Evolutionary conservation across 2,888 invertebrate genomes (phyloP), one percentile per base, ranked within the genome.

Genomic region (Ectobius pallidus): DNA sequence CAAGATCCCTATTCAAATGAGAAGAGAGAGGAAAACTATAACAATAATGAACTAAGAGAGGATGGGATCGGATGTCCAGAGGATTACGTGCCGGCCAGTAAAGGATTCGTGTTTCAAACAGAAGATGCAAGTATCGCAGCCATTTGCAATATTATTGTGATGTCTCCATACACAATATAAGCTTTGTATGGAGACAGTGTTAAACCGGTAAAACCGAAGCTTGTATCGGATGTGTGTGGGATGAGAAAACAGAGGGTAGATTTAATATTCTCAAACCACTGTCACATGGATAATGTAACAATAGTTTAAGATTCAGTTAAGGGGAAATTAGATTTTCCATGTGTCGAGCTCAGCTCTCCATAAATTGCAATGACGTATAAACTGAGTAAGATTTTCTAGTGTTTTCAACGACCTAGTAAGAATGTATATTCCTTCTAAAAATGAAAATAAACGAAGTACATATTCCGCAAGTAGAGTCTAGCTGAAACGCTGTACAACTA

Each of bases 11-110:
- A 52, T 52, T 52, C 52, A 52, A 52, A 52, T 52, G 25, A 52
- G 39, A 39, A 25, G 25, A 52, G 52, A 52, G 52, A 52, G 52
- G 52, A 52, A 52, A 52, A 52, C 52, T 52, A 52, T 25, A 25
- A 52, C 52, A 52, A 52, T 52, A 52, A 52, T 25, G 52, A 52
- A 52, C 7, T 52, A 52, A 52, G 52, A 52, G 52, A 52, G 52
- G 52, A 22, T 25, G 52, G 25, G 52, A 52, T 25, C 52, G 52
- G 52, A 25, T 52, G 52, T 52, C 52, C 52, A 52, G 25, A 52
- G 52, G 52, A 52, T 25, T 52, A 52, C 22, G 14, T 11, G 3
- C 52, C 25, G 11, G n/a, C 22, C 25, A 52, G 52, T 52, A 52
- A 52, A 22, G 22, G 52, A 20, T 52, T 52, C 52, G 25, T 9